Conservation (phyloP, 2,797 vertebrate species). For the Chanos chanos region DNA sequence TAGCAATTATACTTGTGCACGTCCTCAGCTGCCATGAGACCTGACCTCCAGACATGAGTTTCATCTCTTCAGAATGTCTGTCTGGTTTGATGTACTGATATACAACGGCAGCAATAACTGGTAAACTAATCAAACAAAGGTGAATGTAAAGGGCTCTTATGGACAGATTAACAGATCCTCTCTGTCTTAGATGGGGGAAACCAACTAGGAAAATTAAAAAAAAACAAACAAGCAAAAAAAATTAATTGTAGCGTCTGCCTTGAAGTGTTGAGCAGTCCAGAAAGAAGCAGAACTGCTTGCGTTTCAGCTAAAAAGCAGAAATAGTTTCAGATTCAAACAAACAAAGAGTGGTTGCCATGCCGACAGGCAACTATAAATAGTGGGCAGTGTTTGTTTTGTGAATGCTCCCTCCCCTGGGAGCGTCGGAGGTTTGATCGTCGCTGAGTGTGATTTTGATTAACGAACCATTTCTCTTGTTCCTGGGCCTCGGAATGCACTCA, state of each 20-base stretch:
- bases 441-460: constrained; percentile 29
- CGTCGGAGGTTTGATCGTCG: constrained; percentile 29
- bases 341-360: constrained; percentile 54
- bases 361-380: constrained; percentile 54
- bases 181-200: constrained; percentile 2
- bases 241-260: constrained; percentile 6
- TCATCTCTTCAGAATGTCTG: constrained; percentile 7
- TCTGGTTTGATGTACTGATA: background rate
- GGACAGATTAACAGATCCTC: background rate
- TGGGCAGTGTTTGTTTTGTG: constrained; percentile 50
- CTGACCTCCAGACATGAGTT: constrained; percentile 16
- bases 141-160: background rate
- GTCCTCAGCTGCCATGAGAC: background rate
- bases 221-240: background rate
- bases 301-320: constrained; percentile 41
- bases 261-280: constrained; percentile 20
- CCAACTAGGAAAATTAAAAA: constrained; percentile 1
- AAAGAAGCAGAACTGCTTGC: constrained; percentile 39
- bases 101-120: constrained; percentile 8
- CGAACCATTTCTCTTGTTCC: constrained; percentile 18
- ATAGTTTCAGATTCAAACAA: constrained; percentile 52
- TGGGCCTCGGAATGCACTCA: constrained; percentile 16
- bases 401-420: constrained; percentile 43
- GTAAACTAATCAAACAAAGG: background rate
- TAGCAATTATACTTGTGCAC: background rate